A percentile compares a stretch with the other conserved stretches of the same genome.
Conservation (phyloP, 2,888 invertebrate genomes). For the Bibio marci region DNA sequence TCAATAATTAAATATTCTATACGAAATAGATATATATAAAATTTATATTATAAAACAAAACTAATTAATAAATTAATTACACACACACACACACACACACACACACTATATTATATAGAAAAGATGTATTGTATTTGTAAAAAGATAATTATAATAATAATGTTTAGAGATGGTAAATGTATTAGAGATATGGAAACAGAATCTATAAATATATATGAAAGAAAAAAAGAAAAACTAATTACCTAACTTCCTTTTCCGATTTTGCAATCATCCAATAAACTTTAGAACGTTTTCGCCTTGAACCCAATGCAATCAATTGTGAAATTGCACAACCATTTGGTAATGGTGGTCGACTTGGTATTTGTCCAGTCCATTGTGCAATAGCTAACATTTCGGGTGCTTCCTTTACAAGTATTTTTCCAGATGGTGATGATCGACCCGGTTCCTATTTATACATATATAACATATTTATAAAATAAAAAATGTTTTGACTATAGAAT, state of each 20-base stretch:
- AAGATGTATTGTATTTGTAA: too few species aligned
- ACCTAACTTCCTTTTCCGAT: conserved; percentile 63
- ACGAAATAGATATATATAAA: too few species aligned
- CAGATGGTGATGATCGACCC: conserved; percentile 26
- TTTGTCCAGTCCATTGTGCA: conserved; percentile 62
- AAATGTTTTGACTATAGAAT: too few species aligned
- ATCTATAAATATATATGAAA: too few species aligned
- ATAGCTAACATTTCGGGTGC: conserved; percentile 68
- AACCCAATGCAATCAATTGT: conserved; percentile 64
- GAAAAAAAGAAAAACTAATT: conserved; percentile 7
- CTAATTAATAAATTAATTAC: too few species aligned
- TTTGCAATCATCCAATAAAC: conserved; percentile 71
- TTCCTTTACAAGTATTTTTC: conserved; percentile 47
- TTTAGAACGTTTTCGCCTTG: conserved; percentile 44
- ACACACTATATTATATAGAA: too few species aligned
- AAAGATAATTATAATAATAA: too few species aligned
- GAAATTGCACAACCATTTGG: conserved; percentile 50
- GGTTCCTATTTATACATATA: conserved; percentile 18
- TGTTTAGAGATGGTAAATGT: too few species aligned
- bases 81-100: too few species aligned
- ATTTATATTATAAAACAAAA: too few species aligned
- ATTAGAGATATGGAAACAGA: too few species aligned
- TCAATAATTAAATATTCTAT: too few species aligned
- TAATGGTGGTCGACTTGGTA: conserved; percentile 53
- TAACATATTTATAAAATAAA: not conserved